Evolutionary conservation across 2,888 invertebrate species (phyloP).

Genomic region (Microctonus aethiopoides): DNA sequence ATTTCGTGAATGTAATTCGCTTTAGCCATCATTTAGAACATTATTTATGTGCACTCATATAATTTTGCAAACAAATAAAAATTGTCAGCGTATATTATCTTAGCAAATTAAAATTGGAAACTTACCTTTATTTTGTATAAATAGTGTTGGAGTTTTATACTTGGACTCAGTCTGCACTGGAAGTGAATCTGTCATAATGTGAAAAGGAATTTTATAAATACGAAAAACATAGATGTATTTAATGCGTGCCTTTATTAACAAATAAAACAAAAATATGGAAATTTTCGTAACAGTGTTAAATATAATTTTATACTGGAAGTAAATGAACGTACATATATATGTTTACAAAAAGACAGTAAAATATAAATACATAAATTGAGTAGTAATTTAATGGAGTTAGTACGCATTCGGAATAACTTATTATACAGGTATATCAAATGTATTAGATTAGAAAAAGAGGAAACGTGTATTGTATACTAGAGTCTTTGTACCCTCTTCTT

Average conservation of each 20-base stretch:
- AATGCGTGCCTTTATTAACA: not conserved
- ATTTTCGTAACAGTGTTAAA: not conserved
- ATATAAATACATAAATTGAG: not conserved
- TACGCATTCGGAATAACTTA: not conserved
- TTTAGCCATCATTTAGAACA: no score
- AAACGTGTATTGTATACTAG: conserved; percentile 9
- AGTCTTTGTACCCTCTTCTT: conserved; percentile 3
- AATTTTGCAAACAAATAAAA: no score
- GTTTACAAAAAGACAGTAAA: not conserved
- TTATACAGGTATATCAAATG: not conserved
- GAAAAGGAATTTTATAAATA: not conserved
- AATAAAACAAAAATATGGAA: not conserved
- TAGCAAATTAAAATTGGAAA: no score
- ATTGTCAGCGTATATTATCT: no score
- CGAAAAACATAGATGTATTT: not conserved
- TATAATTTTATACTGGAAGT: not conserved
- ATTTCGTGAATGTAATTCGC: no score
- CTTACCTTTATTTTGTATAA: no score
- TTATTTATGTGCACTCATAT: no score
- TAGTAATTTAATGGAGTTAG: not conserved
- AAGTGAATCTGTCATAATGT: not conserved
- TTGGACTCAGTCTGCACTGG: not conserved
- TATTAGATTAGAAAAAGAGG: conserved; percentile 1
- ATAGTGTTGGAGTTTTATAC: no score
- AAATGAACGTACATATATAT: not conserved